Evolutionary conservation across 1,140 invertebrate species (phyloP), one percentile per base, ranked within the genome.

Genomic region (Sycophaga agraensis): DNA sequence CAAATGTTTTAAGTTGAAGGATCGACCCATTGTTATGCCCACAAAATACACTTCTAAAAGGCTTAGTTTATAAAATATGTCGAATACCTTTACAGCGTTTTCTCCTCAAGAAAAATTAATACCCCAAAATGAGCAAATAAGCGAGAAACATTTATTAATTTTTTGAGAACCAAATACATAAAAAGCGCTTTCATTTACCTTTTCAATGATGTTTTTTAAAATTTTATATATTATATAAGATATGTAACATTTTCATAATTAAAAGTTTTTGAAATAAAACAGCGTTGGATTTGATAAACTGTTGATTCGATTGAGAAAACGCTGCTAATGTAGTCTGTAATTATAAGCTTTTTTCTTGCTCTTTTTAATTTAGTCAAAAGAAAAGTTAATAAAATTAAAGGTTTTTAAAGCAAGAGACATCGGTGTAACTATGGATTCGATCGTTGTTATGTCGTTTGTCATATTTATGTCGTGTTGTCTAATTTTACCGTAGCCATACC

Each of bases 371-470:
- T 40, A 51, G 53, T 49, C 49, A 28, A 34, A 34, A 56, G 46
- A 66, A 49, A 51, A 21, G 51, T 55, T 34, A 24, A 53, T 37
- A 54, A 51, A 59, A 43, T 19, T 24, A 59, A 49, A 58, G 45
- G 49, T 58, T 66, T 31, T 50, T 31, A 39, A 57, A 60, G 21
- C 11, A 35, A 55, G 28, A 55, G 37, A 61, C 24, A 49, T 68
- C 64, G 70, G 70, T 74, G 69, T 72, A 69, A 66, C 71, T 68
- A 67, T 74, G 69, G 66, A 70, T 72, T 71, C 67, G 66, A 68
- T 76, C 69, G 69, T 75, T 75, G 71, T 75, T 75, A 74, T 75
- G 64, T 74, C 71, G 70, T 72, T 76, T 73, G 65, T 76, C 69
- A 76, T 70, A 73, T 74, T 74, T 72, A 76, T 69, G 70, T 70